These are phyloP conservation scores for Epirrhoe tristata DNA, from an alignment of 2,888 invertebrate species.

Conservation along the genomic window DNA sequence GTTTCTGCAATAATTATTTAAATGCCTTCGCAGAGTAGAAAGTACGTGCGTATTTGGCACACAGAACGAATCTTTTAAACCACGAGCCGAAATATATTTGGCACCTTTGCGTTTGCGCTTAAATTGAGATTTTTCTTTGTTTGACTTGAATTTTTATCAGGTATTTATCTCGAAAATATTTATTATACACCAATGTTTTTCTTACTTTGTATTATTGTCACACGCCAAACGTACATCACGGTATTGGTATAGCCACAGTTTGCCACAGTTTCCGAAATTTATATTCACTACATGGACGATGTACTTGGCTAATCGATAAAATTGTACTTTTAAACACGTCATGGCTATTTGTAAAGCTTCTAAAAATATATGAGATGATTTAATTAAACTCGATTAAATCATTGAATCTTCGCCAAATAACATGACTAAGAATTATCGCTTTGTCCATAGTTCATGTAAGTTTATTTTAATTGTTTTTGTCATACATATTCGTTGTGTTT, in stretches of 20 bases:
- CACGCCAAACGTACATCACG: not conserved
- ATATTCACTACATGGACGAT: not conserved
- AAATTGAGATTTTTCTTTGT: conserved; percentile 34
- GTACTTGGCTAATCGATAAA: not conserved
- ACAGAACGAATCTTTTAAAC: conserved; percentile 33
- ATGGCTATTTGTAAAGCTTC: conserved; percentile 22
- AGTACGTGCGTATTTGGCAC: conserved; percentile 45
- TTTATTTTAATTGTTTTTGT: conserved; percentile 1
- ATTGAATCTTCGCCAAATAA: conserved; percentile 29
- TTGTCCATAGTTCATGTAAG: not conserved
- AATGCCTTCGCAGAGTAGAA: conserved; percentile 31
- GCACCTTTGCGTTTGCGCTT: conserved; percentile 33
- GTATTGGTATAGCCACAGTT: not conserved
- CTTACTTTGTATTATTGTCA: conserved; percentile 5
- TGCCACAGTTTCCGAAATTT: not conserved
- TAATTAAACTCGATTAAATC: conserved; percentile 29
- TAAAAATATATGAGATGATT: conserved; percentile 20
- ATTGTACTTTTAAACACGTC: conserved; percentile 5
- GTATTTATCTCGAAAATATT: conserved; percentile 3
- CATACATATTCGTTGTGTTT: conserved; percentile 8
- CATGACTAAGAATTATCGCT: conserved; percentile 4
- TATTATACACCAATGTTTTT: conserved; percentile 7
- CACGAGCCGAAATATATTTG: conserved; percentile 41
- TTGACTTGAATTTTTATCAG: conserved; percentile 24
- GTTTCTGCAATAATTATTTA: conserved; percentile 26